A percentile compares a stretch with the other conserved stretches of the same genome.
Evolutionary conservation across 2,888 invertebrate species (phyloP).

Genomic region (Neoaliturus tenellus): DNA sequence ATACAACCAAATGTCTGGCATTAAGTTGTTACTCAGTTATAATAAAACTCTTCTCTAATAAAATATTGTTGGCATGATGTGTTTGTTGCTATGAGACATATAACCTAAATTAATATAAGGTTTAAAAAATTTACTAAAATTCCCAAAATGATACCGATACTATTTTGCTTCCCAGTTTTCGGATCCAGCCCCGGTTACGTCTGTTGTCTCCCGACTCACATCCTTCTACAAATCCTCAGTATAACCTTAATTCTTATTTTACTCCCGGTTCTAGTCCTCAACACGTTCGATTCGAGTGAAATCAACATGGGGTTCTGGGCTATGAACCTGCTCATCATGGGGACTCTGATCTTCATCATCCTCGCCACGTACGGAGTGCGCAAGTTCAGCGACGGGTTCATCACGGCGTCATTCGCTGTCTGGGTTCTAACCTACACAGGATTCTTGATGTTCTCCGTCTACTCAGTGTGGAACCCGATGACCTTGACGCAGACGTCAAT

Average conservation of each 20-base stretch:
- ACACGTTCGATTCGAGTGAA: not conserved
- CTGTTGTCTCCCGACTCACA: not conserved
- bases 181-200: not conserved
- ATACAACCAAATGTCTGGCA: no score
- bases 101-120: not conserved
- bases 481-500: not conserved
- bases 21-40: no score
- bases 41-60: no score
- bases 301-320: not conserved
- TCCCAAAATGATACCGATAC: not conserved
- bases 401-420: not conserved
- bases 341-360: not conserved
- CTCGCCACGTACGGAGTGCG: not conserved
- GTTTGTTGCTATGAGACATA: not conserved
- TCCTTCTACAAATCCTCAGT: not conserved
- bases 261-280: not conserved
- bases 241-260: not conserved
- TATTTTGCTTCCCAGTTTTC: not conserved
- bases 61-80: no score
- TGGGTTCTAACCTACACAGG: not conserved
- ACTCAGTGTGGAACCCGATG: not conserved
- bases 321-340: not conserved
- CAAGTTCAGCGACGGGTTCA: not conserved
- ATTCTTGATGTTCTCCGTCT: not conserved
- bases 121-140: not conserved